Base-by-base conservation (phyloP, 2,888 invertebrate species). In the Himalopsyche japonica region DNA sequence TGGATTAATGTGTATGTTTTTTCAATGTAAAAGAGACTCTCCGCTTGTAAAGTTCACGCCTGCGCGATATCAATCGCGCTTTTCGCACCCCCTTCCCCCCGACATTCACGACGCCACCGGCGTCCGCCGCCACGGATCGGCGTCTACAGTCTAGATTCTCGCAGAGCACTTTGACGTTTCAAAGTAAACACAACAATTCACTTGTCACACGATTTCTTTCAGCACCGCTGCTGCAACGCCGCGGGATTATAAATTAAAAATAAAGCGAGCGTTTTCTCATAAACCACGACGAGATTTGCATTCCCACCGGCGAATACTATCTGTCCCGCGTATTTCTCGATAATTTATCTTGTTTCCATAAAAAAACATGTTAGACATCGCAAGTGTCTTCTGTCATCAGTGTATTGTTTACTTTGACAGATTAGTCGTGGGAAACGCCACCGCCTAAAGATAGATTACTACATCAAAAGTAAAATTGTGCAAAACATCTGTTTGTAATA, bases 31-130 rank as follows among this genome's bases (percentile, higher is more conserved):
- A 30, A 64, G 37, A 24, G 15, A 12, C 77, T 37, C 24, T 79
- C 20, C 18, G 27, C 37, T 48, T 12, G 30, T 30, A 15, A 70
- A 70, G 70, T 30, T 27, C 70, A 27, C 70, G 70, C 70, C 24
- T 79, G 57, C 48, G 80, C 57, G 43, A 77, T 47, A 15, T 20
- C 10, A 37, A 32, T 8, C 48, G 76, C 34, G 81, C 37, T 27
- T 27, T 80, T 49, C 34, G 43, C 64, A 88, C 88, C 86, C 89
- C 89, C 89, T 88, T 89, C 88, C 87, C n/a, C 86, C 85, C 88
- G 87, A 87, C 84, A 84, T 70, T 84, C 89, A 92, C 92, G 92
- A 90, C 89, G 89, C 90, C 90, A 89, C 88, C 90, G 89, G 88
- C 89, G 90, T 91, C 89, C 90, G 91, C 90, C 90, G 87, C 90